Evolutionary conservation across 2,797 vertebrate species (phyloP).

Genomic region (Chiroxiphia lanceolata): DNA sequence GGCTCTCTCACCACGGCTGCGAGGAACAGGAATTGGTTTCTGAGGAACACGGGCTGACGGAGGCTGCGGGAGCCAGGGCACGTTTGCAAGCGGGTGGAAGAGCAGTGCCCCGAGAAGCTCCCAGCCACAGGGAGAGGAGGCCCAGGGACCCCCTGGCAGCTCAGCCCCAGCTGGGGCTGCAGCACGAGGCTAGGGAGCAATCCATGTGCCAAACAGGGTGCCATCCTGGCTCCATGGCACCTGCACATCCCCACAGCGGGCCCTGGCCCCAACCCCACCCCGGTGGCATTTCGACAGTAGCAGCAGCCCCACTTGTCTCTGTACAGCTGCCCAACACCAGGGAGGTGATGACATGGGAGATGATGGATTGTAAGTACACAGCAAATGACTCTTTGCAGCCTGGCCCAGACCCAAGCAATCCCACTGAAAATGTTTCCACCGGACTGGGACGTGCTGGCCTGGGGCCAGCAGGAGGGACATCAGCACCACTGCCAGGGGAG

Average conservation of each 20-base stretch:
- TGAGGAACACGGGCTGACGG: neutral
- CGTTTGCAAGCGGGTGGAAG: neutral
- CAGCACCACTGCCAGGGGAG: neutral
- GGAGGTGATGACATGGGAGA: neutral
- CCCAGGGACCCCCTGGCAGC: neutral
- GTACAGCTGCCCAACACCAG: neutral
- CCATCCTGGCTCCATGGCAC: neutral
- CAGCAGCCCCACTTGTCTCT: fast-evolving
- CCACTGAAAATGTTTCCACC: neutral
- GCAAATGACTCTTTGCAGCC: neutral
- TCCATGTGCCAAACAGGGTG: fast-evolving
- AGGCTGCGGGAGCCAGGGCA: fast-evolving
- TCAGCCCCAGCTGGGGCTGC: fast-evolving
- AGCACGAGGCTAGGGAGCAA: neutral
- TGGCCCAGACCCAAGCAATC: neutral
- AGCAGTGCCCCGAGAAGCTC: neutral
- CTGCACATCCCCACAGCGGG: fast-evolving
- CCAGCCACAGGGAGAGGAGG: fast-evolving
- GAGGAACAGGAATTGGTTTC: neutral
- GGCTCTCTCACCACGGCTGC: neutral
- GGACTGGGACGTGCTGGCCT: neutral
- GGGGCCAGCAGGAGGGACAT: neutral
- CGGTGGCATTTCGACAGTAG: fast-evolving
- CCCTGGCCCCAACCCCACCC: neutral
- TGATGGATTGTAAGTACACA: neutral